Evolutionary conservation across 1,140 invertebrate genomes (phyloP).

Genomic region (Cephus cinctus): DNA sequence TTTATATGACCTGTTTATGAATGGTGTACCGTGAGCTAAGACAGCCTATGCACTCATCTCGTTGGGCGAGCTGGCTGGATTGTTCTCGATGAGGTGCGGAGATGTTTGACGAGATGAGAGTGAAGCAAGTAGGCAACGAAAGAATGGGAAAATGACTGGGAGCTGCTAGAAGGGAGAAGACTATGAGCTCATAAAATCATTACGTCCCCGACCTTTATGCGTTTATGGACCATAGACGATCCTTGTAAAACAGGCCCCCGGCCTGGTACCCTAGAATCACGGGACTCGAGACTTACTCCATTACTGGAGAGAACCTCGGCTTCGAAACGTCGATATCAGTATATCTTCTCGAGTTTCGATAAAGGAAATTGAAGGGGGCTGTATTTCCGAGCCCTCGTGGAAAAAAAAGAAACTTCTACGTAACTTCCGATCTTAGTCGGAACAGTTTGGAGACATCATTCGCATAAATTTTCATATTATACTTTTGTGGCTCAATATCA

Average conservation of each 20-base stretch:
- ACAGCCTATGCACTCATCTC: slow-evolving; percentile 31
- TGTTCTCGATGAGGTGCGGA: slow-evolving; percentile 20
- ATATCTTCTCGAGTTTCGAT: too few species aligned
- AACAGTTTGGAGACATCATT: too few species aligned
- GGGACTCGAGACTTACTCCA: slow-evolving; percentile 13
- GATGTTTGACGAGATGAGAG: slow-evolving; percentile 18
- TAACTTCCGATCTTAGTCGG: too few species aligned
- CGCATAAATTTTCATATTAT: too few species aligned
- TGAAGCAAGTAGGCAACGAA: slow-evolving; percentile 24
- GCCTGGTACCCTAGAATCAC: background rate
- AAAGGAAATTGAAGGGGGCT: too few species aligned
- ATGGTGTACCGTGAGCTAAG: slow-evolving; percentile 26
- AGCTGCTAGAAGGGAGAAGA: slow-evolving; percentile 7
- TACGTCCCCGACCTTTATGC: slow-evolving; percentile 37
- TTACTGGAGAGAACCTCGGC: too few species aligned
- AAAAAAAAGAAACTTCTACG: too few species aligned
- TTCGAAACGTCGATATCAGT: too few species aligned
- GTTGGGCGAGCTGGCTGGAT: slow-evolving; percentile 38
- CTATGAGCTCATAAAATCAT: slow-evolving; percentile 41
- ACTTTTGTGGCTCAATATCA: too few species aligned
- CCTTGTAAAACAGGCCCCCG: slow-evolving; percentile 25
- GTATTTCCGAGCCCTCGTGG: too few species aligned
- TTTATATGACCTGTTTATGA: slow-evolving; percentile 31
- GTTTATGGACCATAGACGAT: slow-evolving; percentile 32
- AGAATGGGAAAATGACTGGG: background rate